Conservation (phyloP, 2,113 vertebrate species). For the Tragulus kanchil region DNA sequence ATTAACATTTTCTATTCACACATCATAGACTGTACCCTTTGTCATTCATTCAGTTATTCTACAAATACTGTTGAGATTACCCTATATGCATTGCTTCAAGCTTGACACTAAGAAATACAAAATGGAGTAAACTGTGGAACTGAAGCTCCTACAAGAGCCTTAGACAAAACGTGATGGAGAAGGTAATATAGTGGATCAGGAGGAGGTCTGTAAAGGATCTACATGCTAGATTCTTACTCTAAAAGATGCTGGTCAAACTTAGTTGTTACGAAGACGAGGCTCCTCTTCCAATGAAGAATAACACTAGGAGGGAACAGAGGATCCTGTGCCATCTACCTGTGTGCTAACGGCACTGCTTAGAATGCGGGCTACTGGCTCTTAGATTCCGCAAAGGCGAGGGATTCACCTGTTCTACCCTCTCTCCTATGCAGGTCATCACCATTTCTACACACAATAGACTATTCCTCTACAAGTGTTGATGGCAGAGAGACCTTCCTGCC, state of each 20-base stretch:
- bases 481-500: neutral
- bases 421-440: accelerated
- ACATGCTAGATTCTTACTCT: neutral
- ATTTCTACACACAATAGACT: accelerated
- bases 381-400: neutral
- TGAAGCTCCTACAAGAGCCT: neutral
- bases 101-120: neutral
- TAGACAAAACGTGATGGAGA: neutral
- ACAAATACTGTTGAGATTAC: neutral
- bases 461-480: neutral
- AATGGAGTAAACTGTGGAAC: neutral
- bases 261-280: neutral
- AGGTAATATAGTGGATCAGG: accelerated
- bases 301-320: neutral
- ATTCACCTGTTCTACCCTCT: neutral
- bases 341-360: neutral
- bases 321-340: neutral
- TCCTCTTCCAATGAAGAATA: neutral
- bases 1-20: neutral
- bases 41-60: neutral
- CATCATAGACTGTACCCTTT: neutral
- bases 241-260: neutral
- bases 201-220: neutral
- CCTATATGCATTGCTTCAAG: neutral
- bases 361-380: neutral